Evolutionary conservation across 2,888 invertebrate genomes (phyloP), one percentile per base, ranked within the genome.

Genomic region (Salpingus planirostris): DNA sequence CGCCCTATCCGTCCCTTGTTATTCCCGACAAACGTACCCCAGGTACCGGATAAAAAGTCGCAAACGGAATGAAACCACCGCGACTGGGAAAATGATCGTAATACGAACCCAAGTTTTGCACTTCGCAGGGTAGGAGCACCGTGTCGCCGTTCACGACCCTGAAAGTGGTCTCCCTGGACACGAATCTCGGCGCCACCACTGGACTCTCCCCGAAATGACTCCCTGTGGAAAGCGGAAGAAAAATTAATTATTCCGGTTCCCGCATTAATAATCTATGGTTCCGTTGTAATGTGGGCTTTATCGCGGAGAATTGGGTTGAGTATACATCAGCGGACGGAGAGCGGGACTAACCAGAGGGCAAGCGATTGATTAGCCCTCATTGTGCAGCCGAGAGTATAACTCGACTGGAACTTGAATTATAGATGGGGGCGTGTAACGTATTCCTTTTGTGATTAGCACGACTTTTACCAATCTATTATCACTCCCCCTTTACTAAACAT

Each of bases 101-200:
- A n/a, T 8, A 62, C 75, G 76, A 63, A 84, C 85, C 85, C 48
- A 84, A 67, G 60, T 85, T 81, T 58, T 84, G 82, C 7, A 85
- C 83, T 64, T 84, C 82, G 49, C 85, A 86, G 5, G 85, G 85
- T 35, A 86, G 64, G 27, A 80, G 73, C 28, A 86, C 69, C 0
- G 83, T 82, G 57, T 86, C 85, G 3, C 85, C 85, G 1, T 80
- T 78, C 25, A 84, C 81, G 0, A 81, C 82, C 45, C 82, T 69
- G 65, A 81, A 85, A 4, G 81, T 80, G 57, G 82, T 83, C 0
- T 83, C 81, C 13, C 79, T 69, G 0, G 84, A 81, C 43, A 83
- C 62, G 57, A 86, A 85, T 53, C 80, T 70, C 0, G 85, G 84
- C 24, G 21, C 8, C 11, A 34, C 21, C 2, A 28, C 4, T 10